Evolutionary conservation across 2,888 invertebrate genomes (phyloP).

Genomic region (Andrena flavipes): DNA sequence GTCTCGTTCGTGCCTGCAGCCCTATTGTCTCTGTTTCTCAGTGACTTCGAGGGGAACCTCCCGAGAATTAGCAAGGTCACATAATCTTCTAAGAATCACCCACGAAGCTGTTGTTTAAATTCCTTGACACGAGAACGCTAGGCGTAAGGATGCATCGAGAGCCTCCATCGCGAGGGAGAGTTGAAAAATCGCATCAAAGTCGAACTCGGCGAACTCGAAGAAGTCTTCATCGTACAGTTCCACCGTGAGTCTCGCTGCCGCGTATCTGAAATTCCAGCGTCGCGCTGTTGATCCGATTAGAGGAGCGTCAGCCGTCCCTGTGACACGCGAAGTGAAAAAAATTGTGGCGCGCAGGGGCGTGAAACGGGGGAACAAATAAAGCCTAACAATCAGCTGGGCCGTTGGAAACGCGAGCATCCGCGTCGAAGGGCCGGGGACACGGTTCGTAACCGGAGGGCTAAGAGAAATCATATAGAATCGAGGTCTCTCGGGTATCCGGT

Average conservation of each 20-base stretch:
- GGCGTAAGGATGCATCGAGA: background rate
- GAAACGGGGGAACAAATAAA: conserved; percentile 48
- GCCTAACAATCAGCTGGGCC: conserved; percentile 56
- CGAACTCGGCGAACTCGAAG: conserved; percentile 11
- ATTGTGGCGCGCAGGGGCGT: background rate
- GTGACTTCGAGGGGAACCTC: background rate
- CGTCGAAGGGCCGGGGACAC: conserved; percentile 60
- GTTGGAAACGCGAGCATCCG: conserved; percentile 60
- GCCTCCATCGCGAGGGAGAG: background rate
- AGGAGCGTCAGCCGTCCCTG: background rate
- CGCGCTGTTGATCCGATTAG: conserved; percentile 29
- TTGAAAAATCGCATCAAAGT: conserved; percentile 12
- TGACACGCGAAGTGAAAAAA: background rate
- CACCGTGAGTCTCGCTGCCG: background rate
- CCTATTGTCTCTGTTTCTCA: background rate
- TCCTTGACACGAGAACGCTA: background rate
- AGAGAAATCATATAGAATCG: conserved; percentile 76
- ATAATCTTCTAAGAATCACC: background rate
- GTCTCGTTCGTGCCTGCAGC: background rate
- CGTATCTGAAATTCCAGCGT: conserved; percentile 19
- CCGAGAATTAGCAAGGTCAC: conserved; percentile 1
- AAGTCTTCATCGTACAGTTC: background rate
- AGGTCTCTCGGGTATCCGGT: conserved; percentile 76
- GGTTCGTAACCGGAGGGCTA: conserved; percentile 70
- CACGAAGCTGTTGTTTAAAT: background rate